A percentile compares a stretch with the other conserved stretches of the same genome.
Conservation (phyloP, 2,113 vertebrate genomes). For the Eonycteris spelaea region DNA sequence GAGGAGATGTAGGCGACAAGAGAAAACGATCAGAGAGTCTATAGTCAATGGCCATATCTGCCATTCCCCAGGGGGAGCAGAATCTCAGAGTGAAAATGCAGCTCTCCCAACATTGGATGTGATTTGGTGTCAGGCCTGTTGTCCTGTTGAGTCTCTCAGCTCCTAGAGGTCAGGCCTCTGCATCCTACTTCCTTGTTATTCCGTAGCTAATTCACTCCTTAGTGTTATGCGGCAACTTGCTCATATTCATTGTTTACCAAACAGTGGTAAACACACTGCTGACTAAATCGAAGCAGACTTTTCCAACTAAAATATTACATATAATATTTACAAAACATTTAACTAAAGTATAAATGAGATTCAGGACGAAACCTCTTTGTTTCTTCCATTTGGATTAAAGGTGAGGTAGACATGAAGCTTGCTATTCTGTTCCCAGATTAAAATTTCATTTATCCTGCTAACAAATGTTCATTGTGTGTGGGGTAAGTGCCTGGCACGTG, state of each 20-base stretch:
- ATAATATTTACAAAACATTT: neutral
- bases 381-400: neutral
- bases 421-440: neutral
- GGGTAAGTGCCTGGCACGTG: neutral
- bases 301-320: neutral
- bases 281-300: neutral
- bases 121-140: neutral
- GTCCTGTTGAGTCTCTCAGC: neutral
- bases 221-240: neutral
- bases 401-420: neutral
- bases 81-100: neutral
- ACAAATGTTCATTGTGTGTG: neutral
- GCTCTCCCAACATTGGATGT: neutral
- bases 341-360: neutral
- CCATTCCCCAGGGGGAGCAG: neutral
- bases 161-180: neutral
- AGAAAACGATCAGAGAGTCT: neutral
- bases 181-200: neutral
- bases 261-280: neutral
- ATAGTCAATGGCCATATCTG: fast-evolving
- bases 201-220: neutral
- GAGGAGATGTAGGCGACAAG: neutral
- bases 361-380: neutral
- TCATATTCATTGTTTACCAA: neutral
- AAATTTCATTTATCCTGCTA: neutral